Percentiles rank a stretch among this genome's conserved stretches.
Conservation (phyloP, 2,113 vertebrate species). For the Lota lota region DNA sequence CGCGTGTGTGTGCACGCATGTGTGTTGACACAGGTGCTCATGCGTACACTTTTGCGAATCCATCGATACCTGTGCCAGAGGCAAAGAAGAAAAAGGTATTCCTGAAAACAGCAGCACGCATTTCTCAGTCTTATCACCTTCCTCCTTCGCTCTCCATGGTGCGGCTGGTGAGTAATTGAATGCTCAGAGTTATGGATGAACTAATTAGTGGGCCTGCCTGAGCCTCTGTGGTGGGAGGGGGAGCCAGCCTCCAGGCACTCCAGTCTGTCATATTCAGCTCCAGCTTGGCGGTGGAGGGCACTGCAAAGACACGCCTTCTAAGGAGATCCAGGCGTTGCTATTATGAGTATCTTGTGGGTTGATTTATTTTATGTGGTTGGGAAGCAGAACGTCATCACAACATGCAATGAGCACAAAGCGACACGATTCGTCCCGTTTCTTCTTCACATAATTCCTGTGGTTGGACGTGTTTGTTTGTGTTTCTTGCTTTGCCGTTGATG, state of each 20-base stretch:
- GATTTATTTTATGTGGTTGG: not conserved
- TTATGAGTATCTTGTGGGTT: not conserved
- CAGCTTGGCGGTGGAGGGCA: constrained; percentile 28
- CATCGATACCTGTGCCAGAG: not conserved
- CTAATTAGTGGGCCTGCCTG: constrained; percentile 74
- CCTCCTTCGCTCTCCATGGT: constrained; percentile 62
- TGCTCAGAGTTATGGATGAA: constrained; percentile 81
- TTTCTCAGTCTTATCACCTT: constrained; percentile 77
- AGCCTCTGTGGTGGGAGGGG: constrained; percentile 76
- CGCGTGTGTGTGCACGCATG: constrained; percentile 4
- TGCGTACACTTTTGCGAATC: no score
- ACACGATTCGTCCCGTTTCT: no score
- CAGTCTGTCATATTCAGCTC: constrained; percentile 50
- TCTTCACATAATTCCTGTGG: no score
- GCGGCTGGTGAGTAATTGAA: constrained; percentile 74
- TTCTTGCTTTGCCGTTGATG: no score
- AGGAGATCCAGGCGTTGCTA: not conserved
- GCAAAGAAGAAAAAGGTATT: constrained; percentile 19
- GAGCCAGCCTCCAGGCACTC: constrained; percentile 56
- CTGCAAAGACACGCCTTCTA: not conserved
- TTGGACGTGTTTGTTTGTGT: no score
- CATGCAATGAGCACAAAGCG: no score
- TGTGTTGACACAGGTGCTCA: not conserved
- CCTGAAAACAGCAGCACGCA: constrained; percentile 39
- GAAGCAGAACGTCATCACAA: no score